phyloP scores from a whole-genome alignment of 2,888 invertebrate genomes.

The Thecocarcelia acutangulata region DNA sequence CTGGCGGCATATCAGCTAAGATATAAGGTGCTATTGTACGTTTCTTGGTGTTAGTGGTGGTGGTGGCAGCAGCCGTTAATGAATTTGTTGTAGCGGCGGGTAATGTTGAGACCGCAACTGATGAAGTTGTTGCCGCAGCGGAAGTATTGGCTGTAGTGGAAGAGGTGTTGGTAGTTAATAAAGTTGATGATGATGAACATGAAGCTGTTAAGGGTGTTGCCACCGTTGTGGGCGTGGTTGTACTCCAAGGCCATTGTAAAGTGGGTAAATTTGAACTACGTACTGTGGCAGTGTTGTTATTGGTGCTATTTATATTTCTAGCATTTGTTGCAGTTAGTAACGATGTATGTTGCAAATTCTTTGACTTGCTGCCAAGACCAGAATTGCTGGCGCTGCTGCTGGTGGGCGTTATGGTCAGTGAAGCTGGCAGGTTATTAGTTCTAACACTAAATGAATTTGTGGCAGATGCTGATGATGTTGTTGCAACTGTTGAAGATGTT shows the following conservation, averaged over 20 bases:
- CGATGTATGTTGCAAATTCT: slow-evolving; percentile 19
- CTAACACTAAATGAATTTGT: slow-evolving; percentile 60
- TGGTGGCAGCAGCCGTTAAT: slow-evolving; percentile 45
- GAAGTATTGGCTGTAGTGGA: slow-evolving; percentile 70
- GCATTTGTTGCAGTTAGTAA: slow-evolving; percentile 64
- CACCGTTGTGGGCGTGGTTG: slow-evolving; percentile 72
- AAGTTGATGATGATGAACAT: slow-evolving; percentile 51
- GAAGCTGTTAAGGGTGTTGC: slow-evolving; percentile 68
- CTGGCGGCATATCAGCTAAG: slow-evolving; percentile 43
- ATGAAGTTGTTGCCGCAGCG: slow-evolving; percentile 57
- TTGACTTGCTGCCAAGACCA: slow-evolving; percentile 50
- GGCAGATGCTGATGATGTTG: slow-evolving; percentile 35
- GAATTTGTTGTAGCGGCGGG: slow-evolving; percentile 38
- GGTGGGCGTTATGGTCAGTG: slow-evolving; percentile 67
- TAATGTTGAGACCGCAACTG: slow-evolving; percentile 39
- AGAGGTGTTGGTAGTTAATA: slow-evolving; percentile 38
- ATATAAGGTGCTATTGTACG: slow-evolving; percentile 67
- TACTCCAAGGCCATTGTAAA: slow-evolving; percentile 80
- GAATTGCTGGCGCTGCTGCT: slow-evolving; percentile 66
- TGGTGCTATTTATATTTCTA: no score
- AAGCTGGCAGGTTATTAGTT: slow-evolving; percentile 63
- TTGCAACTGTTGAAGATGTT: slow-evolving; percentile 59
- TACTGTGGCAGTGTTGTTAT: slow-evolving; percentile 70
- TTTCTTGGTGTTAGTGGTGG: slow-evolving; percentile 71
- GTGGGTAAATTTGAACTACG: slow-evolving; percentile 74